A percentile compares a stretch with the other conserved stretches of the same genome.
Evolutionary conservation across 2,797 vertebrate species (phyloP).

Genomic region (Brachymystax lenok): DNA sequence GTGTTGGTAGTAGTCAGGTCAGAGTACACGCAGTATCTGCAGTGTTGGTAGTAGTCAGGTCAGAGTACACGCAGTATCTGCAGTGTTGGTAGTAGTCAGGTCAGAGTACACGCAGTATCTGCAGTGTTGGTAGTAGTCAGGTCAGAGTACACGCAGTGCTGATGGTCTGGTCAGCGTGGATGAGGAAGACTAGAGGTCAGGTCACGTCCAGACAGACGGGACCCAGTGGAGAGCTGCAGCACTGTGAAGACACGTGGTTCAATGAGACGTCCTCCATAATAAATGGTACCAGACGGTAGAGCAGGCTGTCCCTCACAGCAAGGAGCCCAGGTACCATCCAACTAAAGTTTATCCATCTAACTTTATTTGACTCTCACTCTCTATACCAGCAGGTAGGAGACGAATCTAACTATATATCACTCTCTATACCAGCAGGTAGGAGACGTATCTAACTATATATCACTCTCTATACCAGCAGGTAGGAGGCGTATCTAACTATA

Average conservation of each 20-base stretch:
- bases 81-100: too few relatives aligned
- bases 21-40: too few relatives aligned
- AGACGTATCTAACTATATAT: too few relatives aligned
- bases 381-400: conserved; percentile 48
- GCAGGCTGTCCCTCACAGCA: conserved; percentile 75
- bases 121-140: too few relatives aligned
- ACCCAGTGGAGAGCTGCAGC: conserved; percentile 65
- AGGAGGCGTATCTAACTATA: conserved; percentile 11
- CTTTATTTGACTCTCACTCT: background rate
- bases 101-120: too few relatives aligned
- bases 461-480: conserved; percentile 63
- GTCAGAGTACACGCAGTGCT: too few relatives aligned
- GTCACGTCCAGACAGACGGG: background rate
- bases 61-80: too few relatives aligned
- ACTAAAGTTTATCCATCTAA: background rate
- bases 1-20: too few relatives aligned
- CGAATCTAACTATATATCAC: conserved; percentile 63
- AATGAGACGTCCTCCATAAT: conserved; percentile 82
- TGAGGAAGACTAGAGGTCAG: conserved; percentile 26
- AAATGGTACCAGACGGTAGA: conserved; percentile 82
- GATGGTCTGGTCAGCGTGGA: too few relatives aligned
- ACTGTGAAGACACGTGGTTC: conserved; percentile 77
- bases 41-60: too few relatives aligned
- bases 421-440: conserved; percentile 51
- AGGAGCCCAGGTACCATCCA: conserved; percentile 45